Base-by-base conservation (phyloP, 2,113 vertebrate genomes). In the Toxotes chatareus region DNA sequence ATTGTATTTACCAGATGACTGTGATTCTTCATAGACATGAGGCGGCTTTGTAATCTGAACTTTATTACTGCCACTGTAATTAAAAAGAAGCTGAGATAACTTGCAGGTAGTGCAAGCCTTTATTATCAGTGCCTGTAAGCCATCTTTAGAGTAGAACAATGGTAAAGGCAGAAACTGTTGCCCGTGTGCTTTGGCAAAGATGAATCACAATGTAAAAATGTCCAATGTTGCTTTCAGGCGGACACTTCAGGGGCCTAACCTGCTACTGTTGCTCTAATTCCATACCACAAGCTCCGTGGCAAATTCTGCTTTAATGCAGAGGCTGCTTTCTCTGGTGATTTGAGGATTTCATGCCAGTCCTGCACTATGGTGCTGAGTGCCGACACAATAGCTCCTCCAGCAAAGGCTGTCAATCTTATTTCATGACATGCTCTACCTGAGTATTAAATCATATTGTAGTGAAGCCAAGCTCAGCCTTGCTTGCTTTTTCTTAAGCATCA, bases 261-360 rank as follows among this genome's bases (percentile, higher is more conserved):
- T 62, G 53, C 69, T 56, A 14, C 71, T 75, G 55, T 51, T 14
- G 75, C 70, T 85, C 66, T 70, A 23, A 63, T 21, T 73, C 70
- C 79, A 47, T 13, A 71, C 59, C 60, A 51, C 10, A 49, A 74
- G 64, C 69, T 84, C 69, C 32, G 7, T 42, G 51, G 40, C 23
- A 19, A 76, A 79, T 31, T 9, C 34, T 56, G 31, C 51, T 80
- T 49, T 5, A 27, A 38, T 46, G 32, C 68, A 17, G 53, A 2
- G 23, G 40, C 56, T 8, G 80, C 44, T 57, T 64, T 76, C 69
- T 71, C n/a, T 53, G 68, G 32, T 46, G 67, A 80, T 85, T 87
- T 70, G 38, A 69, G 71, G 75, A 79, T 87, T 80, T 85, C 63
- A 73, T 17, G 32, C 57, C 53, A 19, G 60, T 60, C 34, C 34